A percentile compares a stretch with the other conserved stretches of the same genome.
These are phyloP conservation scores for Nesogale talazaci DNA, from an alignment of 2,113 vertebrate genomes.

Conservation along the genomic window DNA sequence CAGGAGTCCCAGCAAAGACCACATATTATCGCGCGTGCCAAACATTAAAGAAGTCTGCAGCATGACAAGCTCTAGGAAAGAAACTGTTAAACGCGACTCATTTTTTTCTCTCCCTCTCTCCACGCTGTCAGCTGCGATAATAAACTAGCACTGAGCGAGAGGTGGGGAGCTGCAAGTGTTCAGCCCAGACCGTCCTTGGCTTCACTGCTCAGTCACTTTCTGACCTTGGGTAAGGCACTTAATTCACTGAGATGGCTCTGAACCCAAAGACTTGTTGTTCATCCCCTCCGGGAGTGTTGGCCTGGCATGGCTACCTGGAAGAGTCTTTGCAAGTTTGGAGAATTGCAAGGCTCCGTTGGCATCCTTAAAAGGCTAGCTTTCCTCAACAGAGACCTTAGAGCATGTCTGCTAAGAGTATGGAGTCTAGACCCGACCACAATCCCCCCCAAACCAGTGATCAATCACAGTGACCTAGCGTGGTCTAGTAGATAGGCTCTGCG, in stretches of 20 bases:
- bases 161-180: neutral
- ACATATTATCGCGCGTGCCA: constrained; percentile 63
- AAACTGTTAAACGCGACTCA: constrained; percentile 41
- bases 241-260: neutral
- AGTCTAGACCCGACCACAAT: too few relatives aligned
- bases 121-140: neutral
- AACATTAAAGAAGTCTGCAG: constrained; percentile 58
- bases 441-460: neutral
- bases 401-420: neutral
- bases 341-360: neutral
- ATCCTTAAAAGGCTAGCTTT: neutral
- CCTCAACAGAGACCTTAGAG: neutral
- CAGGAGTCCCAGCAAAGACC: constrained; percentile 66
- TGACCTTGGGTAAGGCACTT: neutral
- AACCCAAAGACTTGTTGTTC: neutral
- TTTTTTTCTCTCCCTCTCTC: constrained; percentile 38
- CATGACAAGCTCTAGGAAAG: constrained; percentile 66
- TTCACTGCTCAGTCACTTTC: neutral
- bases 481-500: neutral
- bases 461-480: neutral
- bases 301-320: neutral
- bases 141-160: constrained; percentile 4
- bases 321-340: neutral
- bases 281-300: neutral
- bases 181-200: neutral